These are phyloP conservation scores for Temnothorax unifasciatus DNA, from an alignment of 2,888 invertebrate genomes.

Conservation along the genomic window DNA sequence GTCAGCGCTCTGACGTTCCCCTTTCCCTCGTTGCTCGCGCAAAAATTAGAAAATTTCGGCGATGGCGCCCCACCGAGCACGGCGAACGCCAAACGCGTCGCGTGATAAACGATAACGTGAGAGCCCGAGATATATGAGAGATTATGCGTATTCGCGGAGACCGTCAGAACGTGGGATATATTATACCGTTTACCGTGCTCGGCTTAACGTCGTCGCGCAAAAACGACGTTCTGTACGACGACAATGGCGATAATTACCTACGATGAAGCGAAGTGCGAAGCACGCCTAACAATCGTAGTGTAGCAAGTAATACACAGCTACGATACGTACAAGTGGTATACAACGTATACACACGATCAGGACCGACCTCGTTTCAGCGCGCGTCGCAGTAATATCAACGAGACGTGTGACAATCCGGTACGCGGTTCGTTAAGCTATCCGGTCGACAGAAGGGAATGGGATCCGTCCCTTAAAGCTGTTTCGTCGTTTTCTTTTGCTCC, in stretches of 20 bases:
- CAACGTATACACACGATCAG: constrained; percentile 36
- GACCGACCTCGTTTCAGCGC: constrained; percentile 16
- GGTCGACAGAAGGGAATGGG: constrained; percentile 43
- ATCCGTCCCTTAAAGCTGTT: constrained; percentile 15
- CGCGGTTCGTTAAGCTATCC: constrained; percentile 21
- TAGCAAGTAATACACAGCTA: constrained; percentile 28
- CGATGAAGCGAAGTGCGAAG: constrained; percentile 34
- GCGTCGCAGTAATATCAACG: constrained; percentile 24
- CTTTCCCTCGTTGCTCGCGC: neutral
- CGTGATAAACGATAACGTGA: neutral
- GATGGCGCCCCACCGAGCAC: neutral
- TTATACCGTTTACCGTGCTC: constrained; percentile 3
- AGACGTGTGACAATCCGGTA: neutral
- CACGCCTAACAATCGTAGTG: constrained; percentile 42
- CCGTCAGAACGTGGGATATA: neutral
- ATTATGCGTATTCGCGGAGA: neutral
- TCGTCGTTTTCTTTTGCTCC: neutral
- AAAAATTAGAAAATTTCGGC: constrained; percentile 7
- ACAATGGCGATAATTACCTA: constrained; percentile 43
- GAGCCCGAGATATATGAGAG: neutral
- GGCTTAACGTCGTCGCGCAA: constrained; percentile 5
- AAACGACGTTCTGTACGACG: constrained; percentile 16
- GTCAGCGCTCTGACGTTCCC: neutral
- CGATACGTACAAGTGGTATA: constrained; percentile 39
- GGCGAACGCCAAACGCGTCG: neutral